Base-by-base conservation (phyloP, 2,113 vertebrate genomes). In the Gorsachius goisagi region DNA sequence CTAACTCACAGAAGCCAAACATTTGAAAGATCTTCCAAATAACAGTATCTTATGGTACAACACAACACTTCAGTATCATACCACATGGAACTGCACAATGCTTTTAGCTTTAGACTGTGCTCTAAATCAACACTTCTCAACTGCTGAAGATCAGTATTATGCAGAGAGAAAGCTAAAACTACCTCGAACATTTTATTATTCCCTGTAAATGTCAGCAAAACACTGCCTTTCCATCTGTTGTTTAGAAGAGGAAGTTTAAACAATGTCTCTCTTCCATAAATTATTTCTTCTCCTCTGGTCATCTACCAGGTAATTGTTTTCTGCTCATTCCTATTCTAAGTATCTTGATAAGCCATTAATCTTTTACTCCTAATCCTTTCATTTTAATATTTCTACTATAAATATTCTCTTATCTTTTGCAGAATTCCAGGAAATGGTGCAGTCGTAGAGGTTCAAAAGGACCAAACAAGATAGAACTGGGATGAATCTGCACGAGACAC, bases 401-500 rank as follows among this genome's bases (percentile, higher is more conserved):
- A 89, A 90, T 60, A 88, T 93, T 73, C 15, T 87, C 55, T 95
- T 68, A 71, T 97, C 92, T 97, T 84, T 79, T 62, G 33, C 97
- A 99, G 99, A 99, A 96, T 99, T 99, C 98, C 98, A 98, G 93
- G 98, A 98, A 88, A 98, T 99, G 99, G 99, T 99, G 90, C 98
- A 98, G 93, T 98, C 99, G 96, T 99, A 99, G 98, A 97, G 53
- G 33, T 33, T 91, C 52, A 63, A 58, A 92, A 77, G 60, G 85
- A 89, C 9, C 55, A 80, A 88, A 67, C 33, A 55, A 79, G 67
- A 80, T 1, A 72, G 41, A 90, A 87, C 10, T 58, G n/a, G 83
- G 55, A 89, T 67, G 66, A 75, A 85, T 72, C 93, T 94, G 41
- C 84, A 71, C 3, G 7, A 97, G 93, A 90, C 22, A 21, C 60